These are phyloP conservation scores for Melieria crassipennis DNA, from an alignment of 2,888 invertebrate genomes.

Conservation along the genomic window DNA sequence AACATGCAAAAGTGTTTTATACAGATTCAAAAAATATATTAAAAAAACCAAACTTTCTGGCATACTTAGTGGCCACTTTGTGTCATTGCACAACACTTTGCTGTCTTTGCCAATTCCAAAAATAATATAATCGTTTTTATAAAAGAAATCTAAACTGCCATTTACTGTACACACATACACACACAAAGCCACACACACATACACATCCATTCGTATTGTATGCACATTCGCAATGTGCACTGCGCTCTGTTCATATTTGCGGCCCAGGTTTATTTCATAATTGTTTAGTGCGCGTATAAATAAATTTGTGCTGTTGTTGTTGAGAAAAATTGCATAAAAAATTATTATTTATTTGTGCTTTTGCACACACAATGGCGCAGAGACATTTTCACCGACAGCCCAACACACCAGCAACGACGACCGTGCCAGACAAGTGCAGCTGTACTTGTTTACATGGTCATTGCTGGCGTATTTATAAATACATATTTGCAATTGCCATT, in stretches of 20 bases:
- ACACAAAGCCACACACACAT: background rate
- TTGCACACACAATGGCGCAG: background rate
- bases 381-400: background rate
- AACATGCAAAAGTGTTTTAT: too few relatives aligned
- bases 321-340: background rate
- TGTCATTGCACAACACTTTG: too few relatives aligned
- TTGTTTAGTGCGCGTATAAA: too few relatives aligned
- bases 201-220: background rate
- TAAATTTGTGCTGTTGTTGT: background rate
- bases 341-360: background rate
- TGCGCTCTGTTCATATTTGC: too few relatives aligned
- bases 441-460: background rate
- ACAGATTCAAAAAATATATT: too few relatives aligned
- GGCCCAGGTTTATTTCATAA: too few relatives aligned
- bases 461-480: background rate
- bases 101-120: too few relatives aligned
- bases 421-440: background rate
- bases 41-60: too few relatives aligned
- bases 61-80: too few relatives aligned
- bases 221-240: too few relatives aligned
- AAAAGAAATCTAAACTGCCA: background rate
- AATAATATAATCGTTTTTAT: background rate
- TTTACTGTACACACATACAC: background rate
- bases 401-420: too few relatives aligned
- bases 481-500: too few relatives aligned